Percentiles rank a stretch among this genome's conserved stretches.
Evolutionary conservation across 2,888 invertebrate species (phyloP).

Genomic region (Shargacucullia verbasci): DNA sequence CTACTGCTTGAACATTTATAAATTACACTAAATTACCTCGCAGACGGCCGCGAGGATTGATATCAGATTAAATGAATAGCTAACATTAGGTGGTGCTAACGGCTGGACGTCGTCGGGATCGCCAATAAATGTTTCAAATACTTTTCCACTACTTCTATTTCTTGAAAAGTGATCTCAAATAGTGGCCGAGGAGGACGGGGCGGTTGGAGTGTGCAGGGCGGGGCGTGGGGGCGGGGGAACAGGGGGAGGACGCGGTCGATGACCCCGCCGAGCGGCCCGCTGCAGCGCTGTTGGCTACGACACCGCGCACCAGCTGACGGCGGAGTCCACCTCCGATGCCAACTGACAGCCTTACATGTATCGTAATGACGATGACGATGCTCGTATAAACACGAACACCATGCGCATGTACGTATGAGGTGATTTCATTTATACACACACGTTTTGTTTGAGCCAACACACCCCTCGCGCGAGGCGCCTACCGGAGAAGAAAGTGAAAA

Average conservation of each 20-base stretch:
- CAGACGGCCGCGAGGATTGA: slow-evolving; percentile 3
- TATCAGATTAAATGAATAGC: slow-evolving; percentile 7
- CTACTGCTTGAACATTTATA: slow-evolving; percentile 4
- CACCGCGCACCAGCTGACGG: background rate
- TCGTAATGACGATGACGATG: no score
- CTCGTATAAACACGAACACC: background rate
- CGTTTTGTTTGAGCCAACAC: slow-evolving; percentile 24
- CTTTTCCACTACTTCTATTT: slow-evolving; percentile 51
- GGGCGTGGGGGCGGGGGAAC: no score
- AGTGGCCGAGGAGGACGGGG: no score
- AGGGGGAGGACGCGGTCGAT: slow-evolving; percentile 49
- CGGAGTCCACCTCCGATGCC: no score
- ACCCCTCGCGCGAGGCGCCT: slow-evolving; percentile 19
- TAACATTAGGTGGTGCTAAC: slow-evolving; percentile 2
- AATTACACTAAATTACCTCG: background rate
- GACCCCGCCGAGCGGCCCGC: slow-evolving; percentile 27
- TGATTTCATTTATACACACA: no score
- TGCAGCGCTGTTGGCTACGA: background rate
- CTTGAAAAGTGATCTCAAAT: slow-evolving; percentile 47
- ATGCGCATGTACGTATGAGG: no score
- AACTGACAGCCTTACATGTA: no score
- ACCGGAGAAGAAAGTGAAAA: background rate
- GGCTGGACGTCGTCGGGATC: slow-evolving; percentile 5
- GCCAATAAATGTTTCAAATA: slow-evolving; percentile 43
- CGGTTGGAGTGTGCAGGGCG: no score